Evolutionary conservation across 2,113 vertebrate genomes (phyloP), one percentile per base, ranked within the genome.

Genomic region (Etia nguti): DNA sequence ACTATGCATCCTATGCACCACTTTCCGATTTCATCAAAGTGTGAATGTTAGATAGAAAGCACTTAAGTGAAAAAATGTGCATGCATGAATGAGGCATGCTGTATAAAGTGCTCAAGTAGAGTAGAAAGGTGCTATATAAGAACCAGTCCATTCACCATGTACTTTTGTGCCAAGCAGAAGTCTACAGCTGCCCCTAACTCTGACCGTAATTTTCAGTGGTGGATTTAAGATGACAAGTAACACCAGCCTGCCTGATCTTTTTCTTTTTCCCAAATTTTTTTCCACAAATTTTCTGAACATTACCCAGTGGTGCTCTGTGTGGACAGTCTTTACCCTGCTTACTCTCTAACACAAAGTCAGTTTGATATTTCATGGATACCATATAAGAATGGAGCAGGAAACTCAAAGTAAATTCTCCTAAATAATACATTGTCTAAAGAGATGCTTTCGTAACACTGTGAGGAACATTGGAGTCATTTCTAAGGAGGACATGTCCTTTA

Each of bases 211-310:
- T 13, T 13, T 16, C 13, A 34, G 6, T 6, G 31, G 31, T 34
- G 31, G 31, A 34, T 34, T 34, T 6, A 34, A 34, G 13, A 15
- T 6, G 3, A 48, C 18, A 52, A 20, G 8, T 20, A 20, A 73
- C 22, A 26, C 41, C 41, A 73, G 68, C 43, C 68, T 3, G 24
- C 0, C 41, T 46, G 3, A 38, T 18, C 8, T 26, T 26, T 26
- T 34, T 6, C 59, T 34, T 62, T 34, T 41, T 12, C 41, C 38
- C 10, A 3, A 24, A 6, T 55, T 55, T 4, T 22, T 55, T 43
- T 16, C 65, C 36, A 43, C n/a, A 43, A 0, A 38, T 73, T 46
- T 7, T 2, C 41, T 73, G 24, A 24, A 43, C 12, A 70, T 43
- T 16, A 1, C 2, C 65, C 36, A 70, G 36, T 9, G 36, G 36